Evolutionary conservation across 64 coral and sea anemone species (phyloP).

Genomic region (Stichodactyla mertensii): DNA sequence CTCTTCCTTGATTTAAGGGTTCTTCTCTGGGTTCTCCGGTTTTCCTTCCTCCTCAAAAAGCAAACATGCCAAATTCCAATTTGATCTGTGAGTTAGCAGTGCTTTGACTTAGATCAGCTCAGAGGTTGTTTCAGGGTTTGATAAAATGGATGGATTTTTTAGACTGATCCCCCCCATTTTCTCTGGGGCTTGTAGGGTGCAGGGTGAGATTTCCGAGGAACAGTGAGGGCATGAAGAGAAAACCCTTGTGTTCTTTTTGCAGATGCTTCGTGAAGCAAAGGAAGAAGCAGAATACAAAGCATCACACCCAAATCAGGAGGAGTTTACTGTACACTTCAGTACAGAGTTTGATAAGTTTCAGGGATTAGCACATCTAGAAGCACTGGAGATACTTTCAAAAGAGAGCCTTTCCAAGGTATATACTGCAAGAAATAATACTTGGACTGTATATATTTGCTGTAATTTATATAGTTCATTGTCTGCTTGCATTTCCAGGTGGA

Average conservation of each 20-base stretch:
- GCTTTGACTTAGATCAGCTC: too few species aligned
- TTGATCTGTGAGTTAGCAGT: too few species aligned
- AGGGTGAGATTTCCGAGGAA: background rate
- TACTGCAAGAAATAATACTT: background rate
- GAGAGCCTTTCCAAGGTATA: slow-evolving; percentile 78
- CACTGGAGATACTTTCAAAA: slow-evolving; percentile 85
- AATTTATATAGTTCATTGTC: too few species aligned
- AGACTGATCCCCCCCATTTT: background rate
- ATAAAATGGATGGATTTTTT: too few species aligned
- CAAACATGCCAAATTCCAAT: too few species aligned
- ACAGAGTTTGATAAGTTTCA: slow-evolving; percentile 93
- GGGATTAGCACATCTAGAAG: slow-evolving; percentile 96
- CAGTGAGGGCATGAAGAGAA: background rate
- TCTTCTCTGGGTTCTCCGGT: too few species aligned
- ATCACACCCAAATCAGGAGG: slow-evolving; percentile 19
- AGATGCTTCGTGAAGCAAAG: slow-evolving; percentile 84
- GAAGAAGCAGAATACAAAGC: slow-evolving; percentile 78
- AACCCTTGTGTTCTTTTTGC: background rate
- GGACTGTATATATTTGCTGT: too few species aligned
- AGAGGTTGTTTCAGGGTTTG: too few species aligned
- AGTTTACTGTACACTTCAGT: slow-evolving; percentile 51
- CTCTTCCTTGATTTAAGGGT: too few species aligned
- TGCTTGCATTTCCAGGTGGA: slow-evolving; percentile 56
- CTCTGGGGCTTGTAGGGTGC: background rate
- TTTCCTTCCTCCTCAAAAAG: too few species aligned